Percentiles rank a stretch among this genome's conserved stretches.
Conservation (phyloP, 2,888 invertebrate species). For the Heliconius charithonia region DNA sequence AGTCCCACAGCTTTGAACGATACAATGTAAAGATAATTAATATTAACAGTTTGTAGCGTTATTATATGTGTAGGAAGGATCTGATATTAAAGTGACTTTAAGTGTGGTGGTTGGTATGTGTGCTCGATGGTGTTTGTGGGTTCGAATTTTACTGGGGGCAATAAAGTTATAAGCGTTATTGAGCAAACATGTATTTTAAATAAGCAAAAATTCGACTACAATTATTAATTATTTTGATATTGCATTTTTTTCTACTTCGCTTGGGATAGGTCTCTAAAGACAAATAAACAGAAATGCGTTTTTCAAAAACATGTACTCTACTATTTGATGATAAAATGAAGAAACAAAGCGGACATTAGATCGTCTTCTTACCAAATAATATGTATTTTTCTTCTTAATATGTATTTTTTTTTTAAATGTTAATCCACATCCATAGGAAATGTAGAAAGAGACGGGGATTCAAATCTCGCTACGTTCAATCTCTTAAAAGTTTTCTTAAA, state of each 20-base stretch:
- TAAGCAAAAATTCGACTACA: background rate
- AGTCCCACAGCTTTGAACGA: background rate
- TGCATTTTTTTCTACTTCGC: no score
- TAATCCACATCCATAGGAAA: no score
- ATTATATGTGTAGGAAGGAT: background rate
- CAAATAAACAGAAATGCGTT: background rate
- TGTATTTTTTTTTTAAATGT: no score
- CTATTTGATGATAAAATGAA: background rate
- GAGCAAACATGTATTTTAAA: background rate
- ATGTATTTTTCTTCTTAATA: no score
- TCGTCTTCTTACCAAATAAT: background rate
- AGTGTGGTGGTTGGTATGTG: background rate
- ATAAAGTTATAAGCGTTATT: background rate
- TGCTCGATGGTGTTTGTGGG: background rate
- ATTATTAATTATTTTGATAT: no score
- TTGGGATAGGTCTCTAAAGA: no score
- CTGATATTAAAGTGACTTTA: background rate
- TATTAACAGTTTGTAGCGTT: background rate
- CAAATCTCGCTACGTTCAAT: no score
- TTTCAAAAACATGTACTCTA: background rate
- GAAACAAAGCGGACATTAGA: background rate
- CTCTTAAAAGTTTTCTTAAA: no score
- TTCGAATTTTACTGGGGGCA: background rate
- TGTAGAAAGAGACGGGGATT: no score
- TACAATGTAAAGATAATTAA: constrained; percentile 7